Evolutionary conservation across 2,888 invertebrate species (phyloP).

Genomic region (Watsonalla cultraria): DNA sequence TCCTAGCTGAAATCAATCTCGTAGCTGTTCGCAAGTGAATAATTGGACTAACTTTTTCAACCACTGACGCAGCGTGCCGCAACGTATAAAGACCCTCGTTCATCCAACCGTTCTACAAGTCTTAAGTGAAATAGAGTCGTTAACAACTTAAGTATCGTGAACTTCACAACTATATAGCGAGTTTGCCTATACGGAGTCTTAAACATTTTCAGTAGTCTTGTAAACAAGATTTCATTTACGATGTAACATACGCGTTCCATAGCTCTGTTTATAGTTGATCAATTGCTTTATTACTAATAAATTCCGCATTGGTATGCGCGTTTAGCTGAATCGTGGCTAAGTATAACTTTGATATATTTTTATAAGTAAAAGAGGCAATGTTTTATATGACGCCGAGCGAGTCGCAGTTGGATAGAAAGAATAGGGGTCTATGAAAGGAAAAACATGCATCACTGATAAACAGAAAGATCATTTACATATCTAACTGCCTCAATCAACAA

Average conservation of each 20-base stretch:
- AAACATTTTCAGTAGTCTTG: not conserved
- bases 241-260: not conserved
- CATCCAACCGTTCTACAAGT: not conserved
- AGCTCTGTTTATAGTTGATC: too few relatives aligned
- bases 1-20: not conserved
- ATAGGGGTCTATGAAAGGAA: not conserved
- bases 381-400: too few relatives aligned
- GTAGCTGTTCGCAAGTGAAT: not conserved
- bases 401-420: too few relatives aligned
- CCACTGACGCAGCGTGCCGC: slow-evolving; percentile 1
- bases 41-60: not conserved
- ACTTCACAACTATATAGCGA: not conserved
- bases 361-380: too few relatives aligned
- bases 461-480: slow-evolving; percentile 4
- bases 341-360: too few relatives aligned
- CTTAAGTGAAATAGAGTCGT: not conserved
- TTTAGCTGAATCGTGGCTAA: too few relatives aligned
- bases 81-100: not conserved
- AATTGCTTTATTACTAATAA: too few relatives aligned
- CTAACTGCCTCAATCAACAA: not conserved
- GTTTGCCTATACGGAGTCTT: not conserved
- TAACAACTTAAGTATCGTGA: not conserved
- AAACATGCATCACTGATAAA: not conserved
- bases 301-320: too few relatives aligned
- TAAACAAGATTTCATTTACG: not conserved